Evolutionary conservation across 1,140 invertebrate species (phyloP), one percentile per base, ranked within the genome.

Genomic region (Brachionus koreanus): DNA sequence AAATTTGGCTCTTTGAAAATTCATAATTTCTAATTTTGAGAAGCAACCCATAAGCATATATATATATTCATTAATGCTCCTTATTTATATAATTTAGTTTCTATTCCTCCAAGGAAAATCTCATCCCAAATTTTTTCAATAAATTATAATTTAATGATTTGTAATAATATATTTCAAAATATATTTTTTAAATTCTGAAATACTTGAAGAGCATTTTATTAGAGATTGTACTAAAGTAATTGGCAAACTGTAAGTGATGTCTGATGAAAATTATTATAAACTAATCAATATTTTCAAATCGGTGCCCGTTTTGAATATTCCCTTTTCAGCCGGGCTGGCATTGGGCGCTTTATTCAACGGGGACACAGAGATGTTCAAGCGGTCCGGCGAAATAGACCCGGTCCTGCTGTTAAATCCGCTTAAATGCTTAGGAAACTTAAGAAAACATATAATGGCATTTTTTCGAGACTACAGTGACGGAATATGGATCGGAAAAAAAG

Each of bases 401-500:
- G 37, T 69, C 0, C 16, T 69, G 16, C 12, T 69, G 6, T 37
- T 69, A 6, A 69, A 69, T 39, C 65, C 65, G 13, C 19, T 69
- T 0, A 69, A 69, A 19, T 69, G 65, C 7, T 16, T 69, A 9
- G 37, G 65, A 9, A 69, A 69, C 16, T 69, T 69, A n/a, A 69
- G 35, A n/a, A 69, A 69, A 39, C 35, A 37, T 39, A 69, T 69
- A 69, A 39, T 69, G 35, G 33, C 65, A 13, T 69, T 69, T 69
- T 69, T 69, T 69, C 65, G 65, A 0, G 65, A 69, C 37, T 69
- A 69, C 37, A 69, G 37, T 19, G 65, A 69, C 3, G 65, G 65
- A 39, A 69, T 69, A 69, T 69, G 65, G 65, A 69, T 69, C 13
- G 65, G 65, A 2, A 69, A 69, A 39, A 69, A 69, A 69, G 65